These are phyloP conservation scores for Drosophila neocordata DNA, from an alignment of 1,140 invertebrate genomes.

Conservation along the genomic window DNA sequence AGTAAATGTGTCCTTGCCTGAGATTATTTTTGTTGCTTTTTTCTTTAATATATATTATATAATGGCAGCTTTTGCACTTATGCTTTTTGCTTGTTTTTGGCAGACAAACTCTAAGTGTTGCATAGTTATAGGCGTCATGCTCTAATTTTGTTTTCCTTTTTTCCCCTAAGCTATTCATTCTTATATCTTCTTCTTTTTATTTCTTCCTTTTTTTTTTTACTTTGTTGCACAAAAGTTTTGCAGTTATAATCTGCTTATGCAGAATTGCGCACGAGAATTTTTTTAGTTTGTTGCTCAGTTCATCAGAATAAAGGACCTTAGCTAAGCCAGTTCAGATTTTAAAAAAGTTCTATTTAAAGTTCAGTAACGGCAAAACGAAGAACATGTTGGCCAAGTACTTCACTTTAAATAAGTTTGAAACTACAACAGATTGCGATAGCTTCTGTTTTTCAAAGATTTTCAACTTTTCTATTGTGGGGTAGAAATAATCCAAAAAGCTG, in stretches of 20 bases:
- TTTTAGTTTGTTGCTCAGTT: neutral
- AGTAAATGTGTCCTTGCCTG: conserved; percentile 12
- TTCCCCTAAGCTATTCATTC: neutral
- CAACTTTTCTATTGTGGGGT: too few relatives aligned
- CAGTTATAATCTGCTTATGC: conserved; percentile 15
- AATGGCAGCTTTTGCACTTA: neutral
- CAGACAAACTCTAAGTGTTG: conserved; percentile 20
- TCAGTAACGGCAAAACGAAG: too few relatives aligned
- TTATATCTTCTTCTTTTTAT: neutral
- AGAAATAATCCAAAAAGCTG: too few relatives aligned
- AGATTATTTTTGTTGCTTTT: neutral
- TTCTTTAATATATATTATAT: neutral
- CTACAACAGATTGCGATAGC: too few relatives aligned
- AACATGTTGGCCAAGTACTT: too few relatives aligned
- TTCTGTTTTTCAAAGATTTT: too few relatives aligned
- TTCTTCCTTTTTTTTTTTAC: neutral
- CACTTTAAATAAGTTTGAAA: too few relatives aligned
- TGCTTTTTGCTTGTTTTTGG: conserved; percentile 2
- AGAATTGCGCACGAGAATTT: neutral
- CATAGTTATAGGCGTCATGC: conserved; percentile 18
- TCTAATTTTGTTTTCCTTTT: conserved; percentile 7
- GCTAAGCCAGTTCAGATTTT: neutral
- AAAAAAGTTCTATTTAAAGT: neutral
- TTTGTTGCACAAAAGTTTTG: conserved; percentile 2
- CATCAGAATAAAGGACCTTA: neutral